Base-by-base conservation (phyloP, 2,113 vertebrate species). In the Sinocyclocheilus rhinocerous region DNA sequence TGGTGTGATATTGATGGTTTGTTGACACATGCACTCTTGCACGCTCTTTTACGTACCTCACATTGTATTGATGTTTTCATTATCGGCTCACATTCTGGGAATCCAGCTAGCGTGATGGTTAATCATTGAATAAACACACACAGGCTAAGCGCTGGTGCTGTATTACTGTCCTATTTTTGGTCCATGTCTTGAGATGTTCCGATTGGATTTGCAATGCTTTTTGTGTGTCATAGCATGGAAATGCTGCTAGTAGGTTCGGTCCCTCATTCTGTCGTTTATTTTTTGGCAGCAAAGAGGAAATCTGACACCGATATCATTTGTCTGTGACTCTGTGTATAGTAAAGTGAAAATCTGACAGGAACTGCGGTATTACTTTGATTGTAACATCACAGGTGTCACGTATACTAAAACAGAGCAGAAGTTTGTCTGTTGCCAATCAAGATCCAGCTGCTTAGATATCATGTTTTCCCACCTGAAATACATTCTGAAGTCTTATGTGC, bases 141-240 rank as follows among this genome's bases (percentile, higher is more conserved):
- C 4, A 22, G 33, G 5, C 55, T 72, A 24, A 67, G 63, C 20
- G 20, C 12, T 76, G 45, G 57, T 76, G 36, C 45, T 48, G 36
- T 57, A 24, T 88, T 67, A 80, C 72, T 86, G 85, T 24, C 80
- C 84, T 93, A 91, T 91, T 91, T 93, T 76, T 82, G 87, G 87
- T 86, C 16, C 6, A 6, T 81, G 86, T 92, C 91, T 90, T 91
- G 89, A 91, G 87, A 92, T 90, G 82, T 88, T 91, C 88, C 88
- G 86, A 88, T 85, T 88, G 89, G 20, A 73, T 86, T 84, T 85
- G 82, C 84, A 52, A 50, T 76, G 50, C 42, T 26, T 75, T 84
- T 65, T 87, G 81, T 84, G 87, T 91, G 90, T 90, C 91, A 89
- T 50, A 89, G 86, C 75, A 89, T 87, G 50, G 87, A 82, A 86